A percentile compares a stretch with the other conserved stretches of the same genome.
Conservation (phyloP, 2,888 invertebrate genomes). For the Luffia ferchaultella region DNA sequence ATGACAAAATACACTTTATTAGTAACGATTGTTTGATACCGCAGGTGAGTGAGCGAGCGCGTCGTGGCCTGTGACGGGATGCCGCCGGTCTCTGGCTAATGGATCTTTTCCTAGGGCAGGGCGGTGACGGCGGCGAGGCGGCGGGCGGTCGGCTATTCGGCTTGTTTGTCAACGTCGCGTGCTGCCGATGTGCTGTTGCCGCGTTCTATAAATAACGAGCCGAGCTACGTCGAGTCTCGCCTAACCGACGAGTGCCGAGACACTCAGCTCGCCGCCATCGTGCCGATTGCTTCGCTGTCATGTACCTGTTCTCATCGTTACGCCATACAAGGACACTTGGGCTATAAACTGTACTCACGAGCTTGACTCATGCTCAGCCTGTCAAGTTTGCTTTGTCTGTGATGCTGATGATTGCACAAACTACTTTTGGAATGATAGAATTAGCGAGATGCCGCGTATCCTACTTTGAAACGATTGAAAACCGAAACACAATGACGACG, state of each 20-base stretch:
- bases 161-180: slow-evolving; percentile 53
- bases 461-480: no score
- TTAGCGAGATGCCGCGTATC: no score
- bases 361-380: no score
- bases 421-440: no score
- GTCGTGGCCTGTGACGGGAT: slow-evolving; percentile 5
- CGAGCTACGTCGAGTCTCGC: slow-evolving; percentile 25
- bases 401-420: no score
- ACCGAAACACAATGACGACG: no score
- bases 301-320: no score
- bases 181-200: slow-evolving; percentile 31
- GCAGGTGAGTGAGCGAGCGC: neutral
- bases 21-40: no score
- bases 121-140: neutral
- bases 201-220: slow-evolving; percentile 42
- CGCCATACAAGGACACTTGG: no score
- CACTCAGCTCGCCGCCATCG: neutral
- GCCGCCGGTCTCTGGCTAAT: slow-evolving; percentile 19
- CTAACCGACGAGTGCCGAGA: slow-evolving; percentile 11
- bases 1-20: no score
- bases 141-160: slow-evolving; percentile 22
- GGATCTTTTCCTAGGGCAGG: slow-evolving; percentile 28
- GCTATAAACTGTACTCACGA: no score
- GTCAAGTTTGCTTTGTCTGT: no score
- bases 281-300: slow-evolving; percentile 5